These are phyloP conservation scores for Trichomycterus rosablanca DNA, from an alignment of 2,113 vertebrate species.

Conservation along the genomic window DNA sequence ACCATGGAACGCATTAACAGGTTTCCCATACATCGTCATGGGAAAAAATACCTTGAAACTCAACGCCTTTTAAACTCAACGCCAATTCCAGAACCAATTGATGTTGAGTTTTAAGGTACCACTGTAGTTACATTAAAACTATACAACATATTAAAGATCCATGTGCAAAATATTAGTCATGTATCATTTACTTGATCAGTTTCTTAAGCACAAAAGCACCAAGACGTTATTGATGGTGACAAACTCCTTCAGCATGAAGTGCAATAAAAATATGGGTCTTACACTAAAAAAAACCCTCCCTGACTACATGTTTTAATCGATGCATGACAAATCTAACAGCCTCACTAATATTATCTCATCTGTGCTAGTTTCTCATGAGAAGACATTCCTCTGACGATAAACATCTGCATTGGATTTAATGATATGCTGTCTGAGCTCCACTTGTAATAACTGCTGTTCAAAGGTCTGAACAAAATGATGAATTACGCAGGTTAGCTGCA, in stretches of 20 bases:
- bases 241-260: constrained; percentile 10
- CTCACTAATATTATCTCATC: constrained; percentile 26
- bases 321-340: constrained; percentile 29
- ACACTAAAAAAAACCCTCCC: constrained; percentile 1
- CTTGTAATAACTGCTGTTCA: constrained; percentile 39
- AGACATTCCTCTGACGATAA: constrained; percentile 38
- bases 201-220: not conserved
- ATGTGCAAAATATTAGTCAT: constrained; percentile 7
- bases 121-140: constrained; percentile 12
- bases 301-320: constrained; percentile 20
- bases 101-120: no score
- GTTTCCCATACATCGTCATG: no score
- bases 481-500: constrained; percentile 39
- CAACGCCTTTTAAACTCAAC: no score
- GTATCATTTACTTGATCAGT: constrained; percentile 2
- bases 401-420: constrained; percentile 43
- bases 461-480: constrained; percentile 46
- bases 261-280: not conserved
- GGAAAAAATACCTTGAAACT: no score
- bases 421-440: constrained; percentile 42
- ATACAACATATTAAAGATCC: not conserved
- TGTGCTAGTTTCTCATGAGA: constrained; percentile 24
- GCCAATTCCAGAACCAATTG: no score
- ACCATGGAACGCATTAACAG: no score
- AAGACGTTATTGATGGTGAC: constrained; percentile 21